phyloP scores from a whole-genome alignment of 2,797 vertebrate genomes.

The Macroramphosus scolopax region DNA sequence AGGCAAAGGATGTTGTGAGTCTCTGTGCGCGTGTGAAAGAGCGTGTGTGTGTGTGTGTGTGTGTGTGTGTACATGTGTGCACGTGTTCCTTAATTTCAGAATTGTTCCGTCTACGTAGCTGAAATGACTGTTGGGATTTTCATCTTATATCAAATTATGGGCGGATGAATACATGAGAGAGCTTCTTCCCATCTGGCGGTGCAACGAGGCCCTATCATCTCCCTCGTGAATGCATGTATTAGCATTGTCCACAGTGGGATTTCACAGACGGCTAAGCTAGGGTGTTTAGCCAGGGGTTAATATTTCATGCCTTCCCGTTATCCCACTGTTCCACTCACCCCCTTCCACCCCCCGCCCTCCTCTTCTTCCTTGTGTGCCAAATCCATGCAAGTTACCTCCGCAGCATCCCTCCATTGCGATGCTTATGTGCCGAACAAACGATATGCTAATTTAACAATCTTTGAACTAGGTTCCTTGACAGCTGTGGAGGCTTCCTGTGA shows the following conservation, averaged over 20 bases:
- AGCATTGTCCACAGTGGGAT: conserved; percentile 65
- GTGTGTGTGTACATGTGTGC: conserved; percentile 17
- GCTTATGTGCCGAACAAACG: conserved; percentile 27
- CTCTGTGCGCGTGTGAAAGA: conserved; percentile 16
- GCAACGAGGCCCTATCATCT: conserved; percentile 59
- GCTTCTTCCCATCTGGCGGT: conserved; percentile 61
- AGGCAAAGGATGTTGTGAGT: conserved; percentile 71
- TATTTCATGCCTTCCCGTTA: conserved; percentile 62
- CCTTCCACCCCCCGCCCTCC: conserved; percentile 8
- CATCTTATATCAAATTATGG: conserved; percentile 68
- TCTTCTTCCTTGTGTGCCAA: conserved; percentile 17
- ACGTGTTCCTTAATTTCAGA: conserved; percentile 31
- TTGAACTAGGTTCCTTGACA: conserved; percentile 52
- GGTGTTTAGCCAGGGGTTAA: conserved; percentile 69
- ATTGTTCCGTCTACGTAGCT: conserved; percentile 60
- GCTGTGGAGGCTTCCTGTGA: conserved; percentile 33
- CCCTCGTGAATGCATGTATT: conserved; percentile 63
- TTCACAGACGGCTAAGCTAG: conserved; percentile 58
- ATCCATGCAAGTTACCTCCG: conserved; percentile 30
- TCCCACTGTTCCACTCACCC: too few relatives aligned
- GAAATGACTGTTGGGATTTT: conserved; percentile 71
- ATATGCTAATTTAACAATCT: conserved; percentile 52
- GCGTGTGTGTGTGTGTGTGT: conserved; percentile 6
- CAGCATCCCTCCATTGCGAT: conserved; percentile 25
- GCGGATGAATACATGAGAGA: conserved; percentile 66